Evolutionary conservation across 2,888 invertebrate species (phyloP).

Genomic region (Strigamia transsilvanica): DNA sequence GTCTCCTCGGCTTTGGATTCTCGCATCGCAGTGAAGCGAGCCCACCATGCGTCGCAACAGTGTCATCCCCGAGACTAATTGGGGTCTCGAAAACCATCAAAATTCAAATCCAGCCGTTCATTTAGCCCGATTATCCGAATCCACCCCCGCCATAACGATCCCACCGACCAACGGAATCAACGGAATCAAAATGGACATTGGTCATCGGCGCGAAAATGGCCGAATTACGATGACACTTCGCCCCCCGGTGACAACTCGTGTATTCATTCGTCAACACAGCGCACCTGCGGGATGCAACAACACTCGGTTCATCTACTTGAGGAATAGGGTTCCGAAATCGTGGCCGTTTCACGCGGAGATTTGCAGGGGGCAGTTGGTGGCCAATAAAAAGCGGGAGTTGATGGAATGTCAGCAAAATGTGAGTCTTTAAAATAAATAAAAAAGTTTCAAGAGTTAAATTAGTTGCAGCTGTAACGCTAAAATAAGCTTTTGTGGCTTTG

Average conservation of each 20-base stretch:
- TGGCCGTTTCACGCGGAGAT: constrained; percentile 13
- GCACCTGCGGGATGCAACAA: not conserved
- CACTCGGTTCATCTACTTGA: not conserved
- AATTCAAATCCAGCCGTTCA: not conserved
- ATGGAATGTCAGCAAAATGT: constrained; percentile 27
- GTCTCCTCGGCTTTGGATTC: not conserved
- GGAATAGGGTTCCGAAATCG: not conserved
- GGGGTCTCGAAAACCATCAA: not conserved
- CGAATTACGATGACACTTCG: not conserved
- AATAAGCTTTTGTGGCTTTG: not conserved
- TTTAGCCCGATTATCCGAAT: not conserved
- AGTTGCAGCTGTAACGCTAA: constrained; percentile 8
- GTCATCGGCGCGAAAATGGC: not conserved
- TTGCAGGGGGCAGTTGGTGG: constrained; percentile 30
- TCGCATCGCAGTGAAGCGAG: not conserved
- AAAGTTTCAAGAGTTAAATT: not conserved
- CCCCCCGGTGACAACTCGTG: not conserved
- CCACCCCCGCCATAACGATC: not conserved
- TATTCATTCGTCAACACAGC: not conserved
- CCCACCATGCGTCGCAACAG: not conserved
- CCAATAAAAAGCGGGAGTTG: constrained; percentile 33
- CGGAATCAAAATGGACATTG: constrained; percentile 2
- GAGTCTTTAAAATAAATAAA: too few species aligned
- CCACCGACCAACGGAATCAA: not conserved
- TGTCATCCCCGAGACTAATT: constrained; percentile 35